phyloP scores from a whole-genome alignment of 2,888 invertebrate species.

The Zootermopsis nevadensis region DNA sequence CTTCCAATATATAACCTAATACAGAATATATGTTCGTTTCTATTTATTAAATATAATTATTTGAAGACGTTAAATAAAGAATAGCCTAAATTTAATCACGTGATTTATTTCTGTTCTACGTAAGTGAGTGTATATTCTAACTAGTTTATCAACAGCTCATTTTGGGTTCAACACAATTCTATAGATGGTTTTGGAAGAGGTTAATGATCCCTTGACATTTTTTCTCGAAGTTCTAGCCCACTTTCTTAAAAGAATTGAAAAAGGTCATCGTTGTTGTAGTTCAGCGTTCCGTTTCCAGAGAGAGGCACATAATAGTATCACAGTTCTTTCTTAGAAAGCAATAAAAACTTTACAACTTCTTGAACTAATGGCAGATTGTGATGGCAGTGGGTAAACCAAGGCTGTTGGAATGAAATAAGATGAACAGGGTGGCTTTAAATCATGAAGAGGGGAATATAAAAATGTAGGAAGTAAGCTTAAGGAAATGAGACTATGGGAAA shows the following conservation, averaged over 20 bases:
- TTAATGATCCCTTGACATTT: neutral
- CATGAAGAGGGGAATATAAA: neutral
- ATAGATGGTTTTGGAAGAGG: neutral
- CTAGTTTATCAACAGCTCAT: neutral
- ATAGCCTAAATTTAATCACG: no score
- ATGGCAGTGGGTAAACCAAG: neutral
- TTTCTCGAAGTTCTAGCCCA: neutral
- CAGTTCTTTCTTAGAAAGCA: constrained; percentile 28
- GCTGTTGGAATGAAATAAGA: neutral
- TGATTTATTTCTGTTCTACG: no score
- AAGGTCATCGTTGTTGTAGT: constrained; percentile 6
- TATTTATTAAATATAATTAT: no score
- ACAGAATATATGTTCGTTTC: no score
- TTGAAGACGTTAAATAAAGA: no score
- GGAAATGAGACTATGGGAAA: neutral
- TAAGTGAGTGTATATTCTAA: neutral
- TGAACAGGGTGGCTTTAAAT: constrained; percentile 2
- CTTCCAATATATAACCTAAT: no score
- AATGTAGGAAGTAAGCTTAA: neutral
- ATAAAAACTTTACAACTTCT: constrained; percentile 28
- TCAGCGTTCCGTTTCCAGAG: neutral
- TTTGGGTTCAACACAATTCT: neutral
- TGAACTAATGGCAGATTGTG: neutral
- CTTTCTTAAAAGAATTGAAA: neutral
- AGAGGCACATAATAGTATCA: neutral